Base-by-base conservation (phyloP, 2,888 invertebrate species). In the Globia sparganii region DNA sequence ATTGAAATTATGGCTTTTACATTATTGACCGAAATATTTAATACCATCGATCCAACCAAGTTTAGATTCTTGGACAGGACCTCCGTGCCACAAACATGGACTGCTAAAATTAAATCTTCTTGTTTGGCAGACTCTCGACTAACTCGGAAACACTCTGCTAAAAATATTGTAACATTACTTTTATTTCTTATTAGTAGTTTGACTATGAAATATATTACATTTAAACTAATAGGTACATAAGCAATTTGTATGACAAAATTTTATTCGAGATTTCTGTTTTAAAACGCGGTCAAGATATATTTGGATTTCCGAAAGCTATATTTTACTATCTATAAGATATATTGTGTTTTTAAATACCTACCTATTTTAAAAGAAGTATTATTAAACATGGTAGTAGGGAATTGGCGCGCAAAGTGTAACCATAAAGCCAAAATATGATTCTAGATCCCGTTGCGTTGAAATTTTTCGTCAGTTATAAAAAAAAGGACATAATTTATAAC, bases 51-150 rank as follows among this genome's bases (percentile, higher is more conserved):
- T 49, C 66, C 37, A n/a, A 37, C 72, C 72, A 83, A 77, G 70
- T 77, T 77, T 58, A 80, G 72, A 70, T 31, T 61, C 8, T 65
- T 34, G 0, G 13, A 59, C 1, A 77, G 28, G 65, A 72, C 2
- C 62, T 59, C 58, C 40, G n/a, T 15, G 3, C 15, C 28, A 58
- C 80, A 84, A 84, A 84, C 80, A 84, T 25, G 83, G 81, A 75
- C 74, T 84, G 84, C 81, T 84, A 84, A 81, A 84, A 80, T 75
- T 0, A 49, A 59, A 66, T 66, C 77, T 71, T 77, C 80, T 43
- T 75, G 72, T 84, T 84, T 81, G 77, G 84, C n/a, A 69, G 49
- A 67, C 34, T 25, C 13, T 25, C 40, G 2, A 8, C 9, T 53
- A n/a, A 13, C 34, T 69, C 2, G n/a, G 40, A 62, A 62, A 25